Conservation (phyloP, 2,888 invertebrate species). For the Apamea anceps region DNA sequence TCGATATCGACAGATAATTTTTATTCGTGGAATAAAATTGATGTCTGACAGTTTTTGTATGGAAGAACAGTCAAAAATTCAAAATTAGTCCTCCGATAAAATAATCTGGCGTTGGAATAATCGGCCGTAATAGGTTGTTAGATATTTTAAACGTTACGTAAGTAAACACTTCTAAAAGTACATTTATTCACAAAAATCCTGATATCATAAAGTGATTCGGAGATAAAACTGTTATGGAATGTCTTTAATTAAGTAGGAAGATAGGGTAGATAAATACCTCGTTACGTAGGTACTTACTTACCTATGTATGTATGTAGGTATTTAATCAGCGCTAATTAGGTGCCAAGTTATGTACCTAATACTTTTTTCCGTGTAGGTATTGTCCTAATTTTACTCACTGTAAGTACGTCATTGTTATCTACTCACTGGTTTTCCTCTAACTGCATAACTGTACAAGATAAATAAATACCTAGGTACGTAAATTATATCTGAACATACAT, state of each 20-base stretch:
- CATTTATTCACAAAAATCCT: slow-evolving; percentile 6
- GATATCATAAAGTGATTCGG: slow-evolving; percentile 30
- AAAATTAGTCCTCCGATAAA: too few species aligned
- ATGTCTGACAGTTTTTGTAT: too few species aligned
- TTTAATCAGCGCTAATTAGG: slow-evolving; percentile 11
- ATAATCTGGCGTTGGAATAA: too few species aligned
- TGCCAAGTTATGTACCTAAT: background rate
- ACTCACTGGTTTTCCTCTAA: background rate
- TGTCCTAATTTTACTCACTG: background rate
- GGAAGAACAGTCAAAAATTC: too few species aligned
- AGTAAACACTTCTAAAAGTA: background rate
- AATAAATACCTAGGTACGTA: too few species aligned
- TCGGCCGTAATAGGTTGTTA: background rate
- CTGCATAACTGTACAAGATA: too few species aligned
- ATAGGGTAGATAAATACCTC: slow-evolving; percentile 2
- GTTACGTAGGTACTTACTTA: background rate
- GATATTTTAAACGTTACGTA: slow-evolving; percentile 5
- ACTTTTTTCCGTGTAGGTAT: background rate
- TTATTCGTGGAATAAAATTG: too few species aligned
- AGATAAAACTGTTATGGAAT: slow-evolving; percentile 30
- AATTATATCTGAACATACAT: too few species aligned
- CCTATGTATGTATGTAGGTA: background rate
- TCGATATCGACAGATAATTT: too few species aligned
- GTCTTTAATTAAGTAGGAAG: background rate
- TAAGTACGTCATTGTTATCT: background rate